A percentile compares a stretch with the other conserved stretches of the same genome.
Conservation (phyloP, 2,888 invertebrate genomes). For the Rosalia funebris region DNA sequence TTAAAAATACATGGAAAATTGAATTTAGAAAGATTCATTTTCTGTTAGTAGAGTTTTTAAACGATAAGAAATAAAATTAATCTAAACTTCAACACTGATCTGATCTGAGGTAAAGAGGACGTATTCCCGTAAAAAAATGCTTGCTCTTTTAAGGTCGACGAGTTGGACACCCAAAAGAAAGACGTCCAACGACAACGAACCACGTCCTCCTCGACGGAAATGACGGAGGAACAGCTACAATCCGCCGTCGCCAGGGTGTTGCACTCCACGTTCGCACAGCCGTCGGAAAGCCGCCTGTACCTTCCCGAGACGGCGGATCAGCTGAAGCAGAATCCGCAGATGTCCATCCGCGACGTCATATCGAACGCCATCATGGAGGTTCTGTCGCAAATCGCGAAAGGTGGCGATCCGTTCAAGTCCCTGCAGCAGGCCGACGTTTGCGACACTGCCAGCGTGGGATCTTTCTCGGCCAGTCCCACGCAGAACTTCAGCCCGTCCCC, state of each 20-base stretch:
- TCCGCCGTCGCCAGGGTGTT: constrained; percentile 75
- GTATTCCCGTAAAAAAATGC: too few relatives aligned
- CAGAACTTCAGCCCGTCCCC: constrained; percentile 61
- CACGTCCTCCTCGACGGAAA: constrained; percentile 66
- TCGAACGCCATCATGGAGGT: constrained; percentile 75
- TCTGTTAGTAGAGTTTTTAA: too few relatives aligned
- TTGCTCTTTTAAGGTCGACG: constrained; percentile 66
- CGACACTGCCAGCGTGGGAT: constrained; percentile 53
- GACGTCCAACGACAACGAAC: constrained; percentile 62
- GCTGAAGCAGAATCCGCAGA: constrained; percentile 66
- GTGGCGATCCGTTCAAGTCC: constrained; percentile 59
- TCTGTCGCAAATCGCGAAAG: constrained; percentile 61
- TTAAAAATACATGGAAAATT: too few relatives aligned
- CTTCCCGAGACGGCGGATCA: constrained; percentile 64
- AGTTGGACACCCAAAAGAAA: constrained; percentile 66
- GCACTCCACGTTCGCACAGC: constrained; percentile 74
- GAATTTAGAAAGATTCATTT: too few relatives aligned
- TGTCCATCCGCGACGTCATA: constrained; percentile 68
- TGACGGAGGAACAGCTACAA: constrained; percentile 73
- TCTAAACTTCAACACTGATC: too few relatives aligned
- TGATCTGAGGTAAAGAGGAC: too few relatives aligned
- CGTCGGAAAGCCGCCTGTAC: constrained; percentile 63
- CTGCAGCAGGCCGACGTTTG: constrained; percentile 44
- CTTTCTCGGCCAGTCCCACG: constrained; percentile 62
- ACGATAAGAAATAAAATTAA: too few relatives aligned